These are phyloP conservation scores for Hafferia zeledoni DNA, from an alignment of 2,797 vertebrate species.

Conservation along the genomic window DNA sequence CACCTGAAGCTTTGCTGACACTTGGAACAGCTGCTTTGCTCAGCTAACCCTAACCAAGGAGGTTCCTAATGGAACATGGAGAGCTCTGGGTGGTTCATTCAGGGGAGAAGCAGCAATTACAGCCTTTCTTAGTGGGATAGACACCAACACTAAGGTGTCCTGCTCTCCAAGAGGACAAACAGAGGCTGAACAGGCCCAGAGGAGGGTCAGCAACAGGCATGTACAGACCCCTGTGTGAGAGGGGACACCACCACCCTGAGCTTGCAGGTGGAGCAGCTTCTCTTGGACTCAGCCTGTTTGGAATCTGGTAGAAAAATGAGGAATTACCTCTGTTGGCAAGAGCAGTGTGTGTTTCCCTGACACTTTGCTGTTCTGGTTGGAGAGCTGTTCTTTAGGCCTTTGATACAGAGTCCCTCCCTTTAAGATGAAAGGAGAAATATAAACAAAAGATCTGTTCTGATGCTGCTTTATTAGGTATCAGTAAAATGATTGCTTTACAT, in stretches of 20 bases:
- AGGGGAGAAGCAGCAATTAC: neutral
- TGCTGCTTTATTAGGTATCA: conserved; percentile 33
- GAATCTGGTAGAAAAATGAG: neutral
- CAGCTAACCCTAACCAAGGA: neutral
- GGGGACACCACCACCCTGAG: neutral
- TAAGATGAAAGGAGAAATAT: conserved; percentile 21
- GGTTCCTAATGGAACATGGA: neutral
- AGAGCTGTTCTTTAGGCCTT: neutral
- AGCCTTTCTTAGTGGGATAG: neutral
- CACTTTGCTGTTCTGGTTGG: neutral
- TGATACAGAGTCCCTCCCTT: neutral
- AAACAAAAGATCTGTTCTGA: conserved; percentile 5
- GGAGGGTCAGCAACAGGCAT: neutral
- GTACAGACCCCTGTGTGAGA: neutral
- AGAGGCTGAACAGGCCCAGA: neutral
- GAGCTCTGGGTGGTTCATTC: neutral
- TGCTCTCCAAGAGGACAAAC: neutral
- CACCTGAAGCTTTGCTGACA: neutral
- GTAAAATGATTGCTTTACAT: neutral
- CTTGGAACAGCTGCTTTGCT: neutral
- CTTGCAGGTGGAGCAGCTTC: neutral
- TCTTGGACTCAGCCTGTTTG: neutral
- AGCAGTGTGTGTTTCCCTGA: neutral
- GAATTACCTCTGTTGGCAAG: neutral
- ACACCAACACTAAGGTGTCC: neutral